Evolutionary conservation across 2,113 vertebrate species (phyloP).

Genomic region (Zosterops borbonicus): DNA sequence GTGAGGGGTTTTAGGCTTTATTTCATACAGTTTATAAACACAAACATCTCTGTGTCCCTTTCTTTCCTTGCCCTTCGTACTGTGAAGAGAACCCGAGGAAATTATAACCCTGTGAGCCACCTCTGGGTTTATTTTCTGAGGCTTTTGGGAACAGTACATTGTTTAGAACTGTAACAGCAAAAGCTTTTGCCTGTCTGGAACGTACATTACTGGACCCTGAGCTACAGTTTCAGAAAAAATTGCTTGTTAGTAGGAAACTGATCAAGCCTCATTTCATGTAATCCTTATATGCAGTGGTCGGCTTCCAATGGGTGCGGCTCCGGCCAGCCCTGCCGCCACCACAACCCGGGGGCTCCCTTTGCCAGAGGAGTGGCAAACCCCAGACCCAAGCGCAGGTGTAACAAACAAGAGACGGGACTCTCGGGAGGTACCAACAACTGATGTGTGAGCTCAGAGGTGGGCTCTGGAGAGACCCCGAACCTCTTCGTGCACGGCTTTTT

Average conservation of each 20-base stretch:
- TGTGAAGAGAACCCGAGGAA: neutral
- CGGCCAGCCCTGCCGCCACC: no score
- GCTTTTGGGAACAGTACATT: neutral
- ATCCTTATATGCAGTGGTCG: no score
- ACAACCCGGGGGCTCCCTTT: no score
- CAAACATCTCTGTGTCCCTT: neutral
- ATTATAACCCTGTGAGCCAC: rapidly evolving
- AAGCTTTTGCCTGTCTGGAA: neutral
- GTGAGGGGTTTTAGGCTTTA: neutral
- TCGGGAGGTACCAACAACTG: no score
- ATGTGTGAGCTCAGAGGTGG: no score
- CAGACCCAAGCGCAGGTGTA: no score
- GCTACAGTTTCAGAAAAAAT: neutral
- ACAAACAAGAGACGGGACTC: no score
- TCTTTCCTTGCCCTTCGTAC: neutral
- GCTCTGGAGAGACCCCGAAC: no score
- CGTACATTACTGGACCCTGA: neutral
- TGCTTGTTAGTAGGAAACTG: neutral
- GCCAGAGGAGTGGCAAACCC: no score
- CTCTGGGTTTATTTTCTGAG: neutral
- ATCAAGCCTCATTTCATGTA: neutral
- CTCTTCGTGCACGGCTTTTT: no score
- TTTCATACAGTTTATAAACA: neutral
- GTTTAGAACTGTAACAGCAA: neutral
- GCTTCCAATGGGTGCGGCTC: no score